phyloP scores from a whole-genome alignment of 2,888 invertebrate species.

The Scaptomyza reducta region DNA sequence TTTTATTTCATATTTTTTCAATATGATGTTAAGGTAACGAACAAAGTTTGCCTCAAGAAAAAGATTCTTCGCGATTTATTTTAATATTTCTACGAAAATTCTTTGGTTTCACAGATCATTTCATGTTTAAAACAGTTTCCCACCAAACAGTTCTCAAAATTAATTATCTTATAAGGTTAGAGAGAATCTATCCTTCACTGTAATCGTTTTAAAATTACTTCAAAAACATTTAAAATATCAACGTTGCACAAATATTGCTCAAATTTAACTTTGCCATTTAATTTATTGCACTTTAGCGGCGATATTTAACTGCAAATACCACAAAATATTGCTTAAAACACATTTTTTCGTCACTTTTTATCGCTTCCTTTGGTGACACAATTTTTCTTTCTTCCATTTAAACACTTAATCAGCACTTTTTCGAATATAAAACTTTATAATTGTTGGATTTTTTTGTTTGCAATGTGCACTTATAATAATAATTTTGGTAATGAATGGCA shows the following conservation, averaged over 20 bases:
- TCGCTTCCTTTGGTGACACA: slow-evolving; percentile 26
- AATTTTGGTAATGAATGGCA: slow-evolving; percentile 38
- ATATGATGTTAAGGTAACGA: no score
- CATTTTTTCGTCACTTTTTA: slow-evolving; percentile 10
- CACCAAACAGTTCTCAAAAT: neutral
- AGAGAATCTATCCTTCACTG: no score
- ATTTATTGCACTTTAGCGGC: slow-evolving; percentile 32
- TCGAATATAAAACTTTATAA: no score
- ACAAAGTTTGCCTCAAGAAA: no score
- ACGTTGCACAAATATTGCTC: slow-evolving; percentile 7
- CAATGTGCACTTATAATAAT: slow-evolving; percentile 13
- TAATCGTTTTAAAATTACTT: neutral
- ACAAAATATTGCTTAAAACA: slow-evolving; percentile 11
- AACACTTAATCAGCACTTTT: slow-evolving; percentile 46
- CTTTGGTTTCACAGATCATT: neutral
- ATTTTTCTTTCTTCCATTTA: no score
- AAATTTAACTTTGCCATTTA: neutral
- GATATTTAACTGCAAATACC: slow-evolving; percentile 4
- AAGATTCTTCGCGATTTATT: no score
- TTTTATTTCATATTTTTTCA: no score
- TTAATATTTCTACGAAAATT: no score
- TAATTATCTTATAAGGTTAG: no score
- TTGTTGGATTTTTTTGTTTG: neutral
- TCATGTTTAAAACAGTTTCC: neutral
- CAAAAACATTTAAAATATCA: slow-evolving; percentile 7